phyloP scores from a whole-genome alignment of 2,888 invertebrate species.

The Sinodicranocentrus sp. region DNA sequence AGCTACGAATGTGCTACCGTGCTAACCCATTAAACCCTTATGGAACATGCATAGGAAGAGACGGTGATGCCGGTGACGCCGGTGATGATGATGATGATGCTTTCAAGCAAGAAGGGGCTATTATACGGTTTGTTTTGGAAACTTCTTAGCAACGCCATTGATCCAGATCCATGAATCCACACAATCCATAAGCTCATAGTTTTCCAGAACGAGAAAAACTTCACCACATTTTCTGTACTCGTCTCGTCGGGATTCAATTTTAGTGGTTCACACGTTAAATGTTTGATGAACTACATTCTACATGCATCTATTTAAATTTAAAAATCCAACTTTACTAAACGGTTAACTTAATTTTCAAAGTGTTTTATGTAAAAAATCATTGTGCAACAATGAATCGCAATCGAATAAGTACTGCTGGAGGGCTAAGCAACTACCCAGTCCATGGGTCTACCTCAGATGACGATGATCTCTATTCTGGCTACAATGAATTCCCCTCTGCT shows the following conservation, averaged over 20 bases:
- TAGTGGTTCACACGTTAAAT: background rate
- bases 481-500: slow-evolving; percentile 84
- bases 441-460: slow-evolving; percentile 79
- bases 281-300: background rate
- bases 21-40: background rate
- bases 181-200: background rate
- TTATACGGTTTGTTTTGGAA: background rate
- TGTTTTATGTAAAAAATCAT: background rate
- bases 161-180: background rate
- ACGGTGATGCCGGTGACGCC: background rate
- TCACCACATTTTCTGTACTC: background rate
- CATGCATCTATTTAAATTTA: background rate
- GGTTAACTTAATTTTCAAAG: background rate
- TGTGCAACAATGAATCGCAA: slow-evolving; percentile 38
- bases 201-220: background rate
- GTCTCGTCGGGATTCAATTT: background rate
- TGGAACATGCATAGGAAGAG: background rate
- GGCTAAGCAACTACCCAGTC: slow-evolving; percentile 38
- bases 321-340: background rate
- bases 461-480: slow-evolving; percentile 85
- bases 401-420: slow-evolving; percentile 40
- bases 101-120: background rate
- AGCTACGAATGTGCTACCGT: background rate
- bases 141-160: slow-evolving; percentile 30
- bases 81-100: background rate